Evolutionary conservation across 2,113 vertebrate genomes (phyloP).

Genomic region (Sardina pilchardus): DNA sequence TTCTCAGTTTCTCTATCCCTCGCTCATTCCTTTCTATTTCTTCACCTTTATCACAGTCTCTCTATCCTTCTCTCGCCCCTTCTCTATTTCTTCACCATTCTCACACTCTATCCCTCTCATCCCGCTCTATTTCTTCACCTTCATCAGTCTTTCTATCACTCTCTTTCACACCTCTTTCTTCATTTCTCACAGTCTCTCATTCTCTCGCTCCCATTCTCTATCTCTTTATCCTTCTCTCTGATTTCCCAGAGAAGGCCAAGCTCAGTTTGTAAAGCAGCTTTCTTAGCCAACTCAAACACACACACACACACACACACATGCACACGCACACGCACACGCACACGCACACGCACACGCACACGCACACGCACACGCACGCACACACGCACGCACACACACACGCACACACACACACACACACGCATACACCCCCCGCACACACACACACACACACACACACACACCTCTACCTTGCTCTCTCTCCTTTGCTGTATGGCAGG

Average conservation of each 20-base stretch:
- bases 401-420: background rate
- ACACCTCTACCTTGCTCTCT: background rate
- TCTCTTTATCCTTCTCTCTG: background rate
- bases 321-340: background rate
- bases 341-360: background rate
- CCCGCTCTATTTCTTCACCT: background rate
- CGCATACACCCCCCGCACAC: background rate
- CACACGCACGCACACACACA: background rate
- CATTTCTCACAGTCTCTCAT: too few species aligned
- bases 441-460: background rate
- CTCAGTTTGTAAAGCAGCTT: background rate
- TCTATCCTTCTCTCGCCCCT: background rate
- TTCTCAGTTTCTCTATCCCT: too few species aligned
- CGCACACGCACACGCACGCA: background rate
- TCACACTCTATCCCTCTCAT: background rate
- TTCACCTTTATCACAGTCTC: background rate
- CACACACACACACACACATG: background rate
- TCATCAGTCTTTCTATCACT: background rate
- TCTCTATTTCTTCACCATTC: background rate
- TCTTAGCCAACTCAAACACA: background rate
- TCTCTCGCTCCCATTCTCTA: slow-evolving; percentile 32
- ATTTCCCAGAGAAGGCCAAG: background rate
- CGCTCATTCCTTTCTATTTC: too few species aligned
- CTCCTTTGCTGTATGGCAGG: slow-evolving; percentile 38
- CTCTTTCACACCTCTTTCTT: slow-evolving; percentile 26